Base-by-base conservation (phyloP, 2,797 vertebrate genomes). In the Hirundo rustica region DNA sequence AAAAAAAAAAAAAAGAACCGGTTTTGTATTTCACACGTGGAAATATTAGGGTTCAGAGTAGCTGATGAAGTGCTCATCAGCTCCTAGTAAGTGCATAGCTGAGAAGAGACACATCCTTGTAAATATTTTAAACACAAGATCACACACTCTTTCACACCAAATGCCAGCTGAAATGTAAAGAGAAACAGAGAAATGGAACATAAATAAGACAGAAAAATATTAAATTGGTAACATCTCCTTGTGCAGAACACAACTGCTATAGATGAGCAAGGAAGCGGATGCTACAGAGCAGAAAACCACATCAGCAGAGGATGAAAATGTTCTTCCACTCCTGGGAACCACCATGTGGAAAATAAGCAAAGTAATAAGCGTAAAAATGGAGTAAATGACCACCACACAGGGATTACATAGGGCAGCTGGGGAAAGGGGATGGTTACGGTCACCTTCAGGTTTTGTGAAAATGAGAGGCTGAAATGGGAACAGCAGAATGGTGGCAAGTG, bases 111-210 rank as follows among this genome's bases (percentile, higher is more conserved):
- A 55, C 4, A 44, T 60, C 78, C 20, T 87, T 30, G 16, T 88
- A 76, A 93, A 72, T 86, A 51, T 70, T 76, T 73, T 79, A 79
- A 88, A 55, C 42, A 78, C 22, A 82, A 73, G 73, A 90, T 76
- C 89, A 76, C 74, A 92, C 36, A 30, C 45, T 50, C 12, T 47
- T 45, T 94, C 38, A 20, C 38, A 71, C 76, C 23, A 70, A 81
- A 54, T 89, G 60, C 40, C 79, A 90, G 53, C 6, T 65, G 73
- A 86, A 96, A 88, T 86, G 29, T 71, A 85, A 94, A 84, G 71
- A 65, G 61, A 95, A 90, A 58, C 32, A 68, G 53, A 88, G 87
- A 90, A 92, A 95, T 79, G 64, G 77, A 94, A 64, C 89, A 92
- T 75, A 90, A 96, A 94, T 54, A 74, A 92, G 64, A 85, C 8